Evolutionary conservation across 2,888 invertebrate species (phyloP).

Genomic region (Lathronympha strigana): DNA sequence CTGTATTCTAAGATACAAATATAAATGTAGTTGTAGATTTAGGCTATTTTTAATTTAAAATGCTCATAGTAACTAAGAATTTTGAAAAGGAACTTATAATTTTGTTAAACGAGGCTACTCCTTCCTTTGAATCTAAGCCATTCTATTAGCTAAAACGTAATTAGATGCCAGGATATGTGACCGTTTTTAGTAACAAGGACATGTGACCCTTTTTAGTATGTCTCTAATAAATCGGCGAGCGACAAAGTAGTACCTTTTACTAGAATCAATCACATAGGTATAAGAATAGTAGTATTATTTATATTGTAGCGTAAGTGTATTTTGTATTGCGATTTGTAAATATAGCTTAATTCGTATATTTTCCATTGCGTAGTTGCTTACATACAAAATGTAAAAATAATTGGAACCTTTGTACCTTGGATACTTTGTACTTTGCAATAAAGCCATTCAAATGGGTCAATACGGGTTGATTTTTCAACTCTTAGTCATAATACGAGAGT

Average conservation of each 20-base stretch:
- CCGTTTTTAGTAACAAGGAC: no score
- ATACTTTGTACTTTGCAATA: no score
- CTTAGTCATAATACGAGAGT: no score
- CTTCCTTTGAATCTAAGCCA: background rate
- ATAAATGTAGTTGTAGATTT: background rate
- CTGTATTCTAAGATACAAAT: background rate
- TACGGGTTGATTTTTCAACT: no score
- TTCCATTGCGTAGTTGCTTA: background rate
- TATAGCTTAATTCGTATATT: slow-evolving; percentile 1
- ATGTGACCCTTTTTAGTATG: no score
- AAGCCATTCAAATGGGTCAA: no score
- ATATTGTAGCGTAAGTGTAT: background rate
- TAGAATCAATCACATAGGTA: no score
- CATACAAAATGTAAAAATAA: background rate
- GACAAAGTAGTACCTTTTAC: no score
- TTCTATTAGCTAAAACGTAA: background rate
- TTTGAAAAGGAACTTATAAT: background rate
- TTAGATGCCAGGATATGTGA: no score
- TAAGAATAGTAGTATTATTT: background rate
- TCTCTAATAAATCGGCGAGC: no score
- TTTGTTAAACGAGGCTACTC: background rate
- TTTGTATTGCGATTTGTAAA: slow-evolving; percentile 8
- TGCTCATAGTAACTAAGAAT: slow-evolving; percentile 15
- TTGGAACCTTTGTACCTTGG: background rate
- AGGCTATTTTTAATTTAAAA: slow-evolving; percentile 13